These are phyloP conservation scores for Eciton burchellii DNA, from an alignment of 1,140 invertebrate genomes.

Conservation along the genomic window DNA sequence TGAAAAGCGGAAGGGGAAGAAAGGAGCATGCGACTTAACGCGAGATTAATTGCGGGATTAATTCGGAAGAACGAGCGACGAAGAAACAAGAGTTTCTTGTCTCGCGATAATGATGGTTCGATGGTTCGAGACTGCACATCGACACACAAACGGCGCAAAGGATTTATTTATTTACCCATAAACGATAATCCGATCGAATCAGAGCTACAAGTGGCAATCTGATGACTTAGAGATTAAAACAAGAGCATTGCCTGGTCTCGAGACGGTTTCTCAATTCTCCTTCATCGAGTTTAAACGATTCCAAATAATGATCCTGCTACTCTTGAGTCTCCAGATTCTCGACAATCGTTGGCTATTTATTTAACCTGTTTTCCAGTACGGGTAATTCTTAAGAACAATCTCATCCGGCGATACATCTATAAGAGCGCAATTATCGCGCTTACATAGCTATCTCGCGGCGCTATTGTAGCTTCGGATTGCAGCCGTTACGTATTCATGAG, in stretches of 20 bases:
- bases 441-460: conserved; percentile 8
- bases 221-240: too few species aligned
- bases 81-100: not conserved
- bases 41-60: conserved; percentile 51
- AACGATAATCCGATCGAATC: too few species aligned
- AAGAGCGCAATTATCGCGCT: conserved; percentile 10
- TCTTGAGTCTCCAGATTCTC: too few species aligned
- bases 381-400: conserved; percentile 10
- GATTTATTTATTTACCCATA: too few species aligned
- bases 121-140: not conserved
- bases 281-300: too few species aligned
- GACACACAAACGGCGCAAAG: too few species aligned
- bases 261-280: too few species aligned
- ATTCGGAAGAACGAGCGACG: conserved; percentile 1
- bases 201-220: too few species aligned
- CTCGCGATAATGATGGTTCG: not conserved
- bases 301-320: too few species aligned
- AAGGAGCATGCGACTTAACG: conserved; percentile 3
- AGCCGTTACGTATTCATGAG: conserved; percentile 31
- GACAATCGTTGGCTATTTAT: not conserved
- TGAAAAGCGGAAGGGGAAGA: conserved; percentile 21
- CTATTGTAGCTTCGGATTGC: conserved; percentile 9
- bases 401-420: not conserved
- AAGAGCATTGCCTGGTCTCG: too few species aligned
- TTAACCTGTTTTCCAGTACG: not conserved